Evolutionary conservation across 1,140 invertebrate species (phyloP), one percentile per base, ranked within the genome.

Genomic region (Mesaphorura yosii): DNA sequence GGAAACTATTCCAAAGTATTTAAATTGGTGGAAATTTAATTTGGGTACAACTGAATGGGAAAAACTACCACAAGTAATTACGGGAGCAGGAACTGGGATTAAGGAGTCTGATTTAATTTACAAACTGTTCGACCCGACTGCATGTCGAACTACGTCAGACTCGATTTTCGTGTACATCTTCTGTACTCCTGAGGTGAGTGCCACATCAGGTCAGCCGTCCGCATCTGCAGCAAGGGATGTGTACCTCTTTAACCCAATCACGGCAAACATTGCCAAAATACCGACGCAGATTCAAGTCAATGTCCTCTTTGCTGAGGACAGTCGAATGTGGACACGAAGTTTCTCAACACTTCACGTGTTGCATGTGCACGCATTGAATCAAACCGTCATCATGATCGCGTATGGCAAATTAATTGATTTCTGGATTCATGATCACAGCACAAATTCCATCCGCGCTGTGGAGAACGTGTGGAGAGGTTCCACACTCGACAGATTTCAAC

Each of bases 381-480:
- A 53, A 37, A 55, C 60, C 3, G 17, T 59, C 14, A 48, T 63
- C 23, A 52, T 60, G 39, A 42, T 63, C 19, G 63, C 63, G n/a
- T 62, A 63, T 39, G 49, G 63, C 22, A 58, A 57, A 41, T 44
- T 63, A 14, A 31, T 64, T 2, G 60, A 63, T 48, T 31, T 63
- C 3, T 63, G 60, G 60, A 51, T 64, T 27, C 47, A 63, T 27
- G 58, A 63, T 45, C 54, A 60, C 44, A 28, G n/a, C n/a, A 42
- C 53, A 37, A 49, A 53, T 22, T 15, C n/a, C 5, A 20, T 64
- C 17, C 20, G 42, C 10, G 34, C 58, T 2, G 52, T 63, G 6
- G 63, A 64, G 28, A 64, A 64, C 48, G 48, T 64, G 14, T 64
- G 63, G 63, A 56, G 52, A 34, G 60, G 58, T 3, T 41, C 42